Conservation (phyloP, 1,140 invertebrate genomes). For the Thalassaphorura encarpata region DNA sequence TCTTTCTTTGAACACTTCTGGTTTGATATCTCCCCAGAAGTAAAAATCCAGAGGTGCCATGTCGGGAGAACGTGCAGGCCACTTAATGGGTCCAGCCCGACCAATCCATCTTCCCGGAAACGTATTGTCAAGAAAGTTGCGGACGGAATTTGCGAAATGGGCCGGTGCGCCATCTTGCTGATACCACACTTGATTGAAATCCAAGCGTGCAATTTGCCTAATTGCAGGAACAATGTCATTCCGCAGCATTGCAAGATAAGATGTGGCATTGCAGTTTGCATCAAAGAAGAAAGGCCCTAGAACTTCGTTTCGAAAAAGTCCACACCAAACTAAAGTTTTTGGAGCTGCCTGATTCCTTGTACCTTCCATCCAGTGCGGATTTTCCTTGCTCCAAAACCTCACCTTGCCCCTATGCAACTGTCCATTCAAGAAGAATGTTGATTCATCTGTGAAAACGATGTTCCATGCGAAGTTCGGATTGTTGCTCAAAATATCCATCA, state of each 20-base stretch:
- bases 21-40: slow-evolving; percentile 39
- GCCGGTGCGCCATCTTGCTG: slow-evolving; percentile 39
- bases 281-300: slow-evolving; percentile 35
- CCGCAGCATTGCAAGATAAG: slow-evolving; percentile 31
- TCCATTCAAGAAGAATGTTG: slow-evolving; percentile 32
- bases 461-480: neutral
- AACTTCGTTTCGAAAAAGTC: slow-evolving; percentile 34
- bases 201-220: neutral
- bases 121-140: slow-evolving; percentile 34
- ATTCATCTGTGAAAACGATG: slow-evolving; percentile 15
- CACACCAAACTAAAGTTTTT: slow-evolving; percentile 37
- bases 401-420: slow-evolving; percentile 26
- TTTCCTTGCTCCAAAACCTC: slow-evolving; percentile 31
- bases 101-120: slow-evolving; percentile 40
- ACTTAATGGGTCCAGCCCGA: slow-evolving; percentile 36
- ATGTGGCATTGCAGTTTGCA: slow-evolving; percentile 29
- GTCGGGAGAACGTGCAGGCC: slow-evolving; percentile 39
- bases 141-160: slow-evolving; percentile 34
- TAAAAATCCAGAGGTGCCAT: slow-evolving; percentile 39
- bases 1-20: slow-evolving; percentile 28
- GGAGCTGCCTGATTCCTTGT: slow-evolving; percentile 33
- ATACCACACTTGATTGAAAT: slow-evolving; percentile 37
- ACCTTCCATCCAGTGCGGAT: slow-evolving; percentile 31
- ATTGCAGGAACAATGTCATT: slow-evolving; percentile 12
- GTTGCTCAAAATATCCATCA: neutral